Evolutionary conservation across 1,140 invertebrate species (phyloP).

Genomic region (Drosophila punjabiensis): DNA sequence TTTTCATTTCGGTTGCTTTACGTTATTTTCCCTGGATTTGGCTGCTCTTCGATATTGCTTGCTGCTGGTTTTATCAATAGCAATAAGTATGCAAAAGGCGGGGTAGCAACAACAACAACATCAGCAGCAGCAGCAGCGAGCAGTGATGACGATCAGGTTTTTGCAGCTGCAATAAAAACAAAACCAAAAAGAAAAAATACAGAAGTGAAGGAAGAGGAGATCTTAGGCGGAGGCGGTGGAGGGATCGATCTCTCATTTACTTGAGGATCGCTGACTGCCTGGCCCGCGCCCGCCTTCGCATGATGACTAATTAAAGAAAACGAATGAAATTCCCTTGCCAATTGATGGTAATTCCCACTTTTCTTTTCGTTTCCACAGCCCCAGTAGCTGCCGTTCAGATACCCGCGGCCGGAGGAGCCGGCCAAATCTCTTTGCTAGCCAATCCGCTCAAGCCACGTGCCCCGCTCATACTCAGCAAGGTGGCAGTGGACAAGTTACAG

Average conservation of each 20-base stretch:
- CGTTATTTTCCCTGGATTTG: constrained; percentile 6
- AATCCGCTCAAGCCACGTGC: constrained; percentile 51
- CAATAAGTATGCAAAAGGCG: constrained; percentile 64
- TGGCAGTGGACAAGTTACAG: constrained; percentile 63
- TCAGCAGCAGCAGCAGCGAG: constrained; percentile 4
- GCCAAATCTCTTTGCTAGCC: constrained; percentile 54
- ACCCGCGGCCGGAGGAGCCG: constrained; percentile 7
- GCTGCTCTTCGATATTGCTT: constrained; percentile 19
- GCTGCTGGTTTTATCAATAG: constrained; percentile 49
- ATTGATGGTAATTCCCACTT: constrained; percentile 21
- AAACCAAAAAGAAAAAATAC: neutral
- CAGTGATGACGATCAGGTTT: constrained; percentile 77
- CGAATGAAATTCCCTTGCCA: constrained; percentile 2
- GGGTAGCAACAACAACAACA: constrained; percentile 45
- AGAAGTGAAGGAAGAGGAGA: constrained; percentile 14
- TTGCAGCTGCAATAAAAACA: constrained; percentile 59
- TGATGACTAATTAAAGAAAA: constrained; percentile 42
- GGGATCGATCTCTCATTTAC: constrained; percentile 8
- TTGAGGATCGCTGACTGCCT: constrained; percentile 19
- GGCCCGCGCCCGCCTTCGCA: constrained; percentile 3
- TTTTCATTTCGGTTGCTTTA: constrained; percentile 15
- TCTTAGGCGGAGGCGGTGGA: neutral
- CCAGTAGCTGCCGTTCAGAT: constrained; percentile 15
- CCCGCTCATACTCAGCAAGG: constrained; percentile 66
- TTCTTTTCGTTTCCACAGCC: constrained; percentile 1